Conservation (phyloP, 2,113 vertebrate species). For the Columba livia region DNA sequence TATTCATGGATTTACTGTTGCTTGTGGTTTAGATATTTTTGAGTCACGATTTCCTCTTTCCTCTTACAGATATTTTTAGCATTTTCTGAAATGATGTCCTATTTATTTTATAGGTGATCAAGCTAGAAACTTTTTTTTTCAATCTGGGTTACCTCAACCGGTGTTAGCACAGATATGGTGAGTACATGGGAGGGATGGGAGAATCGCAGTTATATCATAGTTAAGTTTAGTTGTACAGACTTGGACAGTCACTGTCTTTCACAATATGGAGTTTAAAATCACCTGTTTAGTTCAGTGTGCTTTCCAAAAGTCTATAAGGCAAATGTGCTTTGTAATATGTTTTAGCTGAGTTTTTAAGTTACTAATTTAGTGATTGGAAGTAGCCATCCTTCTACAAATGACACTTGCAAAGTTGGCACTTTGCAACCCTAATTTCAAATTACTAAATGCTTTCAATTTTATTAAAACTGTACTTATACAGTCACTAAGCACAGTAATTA, state of each 20-base stretch:
- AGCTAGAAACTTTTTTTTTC: conserved; percentile 98
- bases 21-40: neutral
- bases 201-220: neutral
- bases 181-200: conserved; percentile 55
- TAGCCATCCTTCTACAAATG: neutral
- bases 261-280: neutral
- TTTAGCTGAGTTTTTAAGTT: neutral
- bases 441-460: neutral
- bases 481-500: neutral
- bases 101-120: conserved; percentile 87
- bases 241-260: neutral
- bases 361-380: neutral
- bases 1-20: neutral
- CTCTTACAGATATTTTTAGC: neutral
- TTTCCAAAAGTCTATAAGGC: neutral
- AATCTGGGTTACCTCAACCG: conserved; percentile 95
- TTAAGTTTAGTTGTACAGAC: neutral
- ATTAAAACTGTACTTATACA: neutral
- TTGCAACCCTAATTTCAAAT: neutral
- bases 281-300: neutral
- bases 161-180: conserved; percentile 99
- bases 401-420: neutral
- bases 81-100: conserved; percentile 28
- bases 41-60: neutral
- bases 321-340: neutral